Conservation (phyloP, 1,140 invertebrate species). For the Coboldia fuscipes region DNA sequence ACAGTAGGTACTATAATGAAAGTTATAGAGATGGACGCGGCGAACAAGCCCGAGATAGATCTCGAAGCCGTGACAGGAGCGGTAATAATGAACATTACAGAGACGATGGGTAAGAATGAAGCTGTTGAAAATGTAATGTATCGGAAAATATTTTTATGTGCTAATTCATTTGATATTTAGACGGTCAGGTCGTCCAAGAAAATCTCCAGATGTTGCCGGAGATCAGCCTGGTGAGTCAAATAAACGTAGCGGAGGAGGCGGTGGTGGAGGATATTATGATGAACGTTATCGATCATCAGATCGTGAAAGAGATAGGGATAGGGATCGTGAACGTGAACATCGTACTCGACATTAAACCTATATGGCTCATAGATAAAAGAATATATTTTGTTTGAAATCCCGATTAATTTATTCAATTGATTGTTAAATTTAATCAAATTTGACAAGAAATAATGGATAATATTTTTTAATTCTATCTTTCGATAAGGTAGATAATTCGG, state of each 20-base stretch:
- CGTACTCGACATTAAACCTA: constrained; percentile 39
- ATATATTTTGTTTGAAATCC: not conserved
- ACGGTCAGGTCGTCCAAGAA: constrained; percentile 34
- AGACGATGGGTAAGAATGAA: constrained; percentile 42
- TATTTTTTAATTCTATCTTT: not conserved
- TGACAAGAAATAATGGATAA: not conserved
- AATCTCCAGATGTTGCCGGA: constrained; percentile 26
- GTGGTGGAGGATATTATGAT: too few species aligned
- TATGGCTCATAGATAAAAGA: not conserved
- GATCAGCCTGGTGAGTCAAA: constrained; percentile 26
- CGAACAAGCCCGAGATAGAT: constrained; percentile 27
- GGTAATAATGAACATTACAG: constrained; percentile 36
- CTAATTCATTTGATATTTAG: constrained; percentile 9
- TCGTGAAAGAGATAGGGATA: constrained; percentile 35
- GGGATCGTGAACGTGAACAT: constrained; percentile 40
- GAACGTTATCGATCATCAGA: constrained; percentile 54
- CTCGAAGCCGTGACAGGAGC: constrained; percentile 30
- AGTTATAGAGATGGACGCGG: constrained; percentile 9
- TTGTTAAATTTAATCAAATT: too few species aligned
- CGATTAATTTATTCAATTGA: not conserved
- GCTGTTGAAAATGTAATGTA: constrained; percentile 1
- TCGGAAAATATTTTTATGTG: not conserved
- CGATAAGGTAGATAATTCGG: not conserved
- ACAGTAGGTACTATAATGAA: not conserved
- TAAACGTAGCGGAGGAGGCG: constrained; percentile 35